These are phyloP conservation scores for Tyrannus savana DNA, from an alignment of 2,113 vertebrate species.

Conservation along the genomic window DNA sequence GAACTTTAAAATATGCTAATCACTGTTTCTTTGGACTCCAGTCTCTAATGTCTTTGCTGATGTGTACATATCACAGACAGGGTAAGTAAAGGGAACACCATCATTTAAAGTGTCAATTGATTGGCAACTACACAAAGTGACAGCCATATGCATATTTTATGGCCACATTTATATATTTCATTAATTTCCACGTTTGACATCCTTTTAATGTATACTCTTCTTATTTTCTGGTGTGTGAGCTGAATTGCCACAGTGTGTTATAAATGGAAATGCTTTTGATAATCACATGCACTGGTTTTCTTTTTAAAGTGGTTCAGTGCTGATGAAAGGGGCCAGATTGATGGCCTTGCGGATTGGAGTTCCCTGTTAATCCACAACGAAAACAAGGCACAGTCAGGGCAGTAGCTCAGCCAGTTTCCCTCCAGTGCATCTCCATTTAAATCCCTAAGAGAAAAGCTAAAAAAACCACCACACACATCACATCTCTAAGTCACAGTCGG, in stretches of 20 bases:
- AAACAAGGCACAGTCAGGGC: not conserved
- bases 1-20: not conserved
- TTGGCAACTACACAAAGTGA: not conserved
- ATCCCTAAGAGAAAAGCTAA: accelerated
- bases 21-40: not conserved
- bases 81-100: not conserved
- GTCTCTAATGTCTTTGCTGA: not conserved
- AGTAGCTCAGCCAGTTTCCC: not conserved
- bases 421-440: not conserved
- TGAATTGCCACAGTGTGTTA: not conserved
- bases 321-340: not conserved
- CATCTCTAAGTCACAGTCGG: not conserved
- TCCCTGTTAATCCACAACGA: not conserved
- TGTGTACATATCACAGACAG: not conserved
- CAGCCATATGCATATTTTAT: not conserved
- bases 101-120: not conserved
- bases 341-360: not conserved
- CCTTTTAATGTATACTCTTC: not conserved
- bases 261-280: not conserved
- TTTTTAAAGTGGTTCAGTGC: not conserved
- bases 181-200: not conserved
- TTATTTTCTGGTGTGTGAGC: not conserved
- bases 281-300: not conserved
- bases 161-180: not conserved
- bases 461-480: accelerated